A percentile compares a stretch with the other conserved stretches of the same genome.
Evolutionary conservation across 1,140 invertebrate species (phyloP).

Genomic region (Helicoverpa armigera): DNA sequence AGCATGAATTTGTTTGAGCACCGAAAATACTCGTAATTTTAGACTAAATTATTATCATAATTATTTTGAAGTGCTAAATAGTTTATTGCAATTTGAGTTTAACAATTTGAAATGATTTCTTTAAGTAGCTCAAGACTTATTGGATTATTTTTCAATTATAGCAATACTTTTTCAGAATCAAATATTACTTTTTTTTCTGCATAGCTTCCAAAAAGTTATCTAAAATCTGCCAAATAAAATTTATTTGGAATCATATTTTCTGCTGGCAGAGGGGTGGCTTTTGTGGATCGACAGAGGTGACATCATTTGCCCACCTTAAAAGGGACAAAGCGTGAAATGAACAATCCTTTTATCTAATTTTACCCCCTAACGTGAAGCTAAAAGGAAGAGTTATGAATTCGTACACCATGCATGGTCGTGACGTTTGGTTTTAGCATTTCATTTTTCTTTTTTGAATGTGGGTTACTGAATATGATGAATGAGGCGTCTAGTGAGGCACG

Average conservation of each 20-base stretch:
- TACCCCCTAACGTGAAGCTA: slow-evolving; percentile 16
- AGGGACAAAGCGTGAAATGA: slow-evolving; percentile 35
- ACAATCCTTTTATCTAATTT: slow-evolving; percentile 33
- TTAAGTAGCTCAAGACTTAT: too few relatives aligned
- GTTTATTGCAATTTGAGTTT: too few relatives aligned
- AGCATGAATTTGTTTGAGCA: too few relatives aligned
- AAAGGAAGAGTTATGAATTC: slow-evolving; percentile 31
- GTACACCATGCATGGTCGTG: slow-evolving; percentile 11
- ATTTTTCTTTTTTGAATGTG: slow-evolving; percentile 40
- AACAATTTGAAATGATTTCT: too few relatives aligned
- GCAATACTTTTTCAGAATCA: too few relatives aligned
- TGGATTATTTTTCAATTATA: too few relatives aligned
- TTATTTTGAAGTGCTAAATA: too few relatives aligned
- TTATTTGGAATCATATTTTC: slow-evolving; percentile 18
- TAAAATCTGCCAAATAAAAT: slow-evolving; percentile 3
- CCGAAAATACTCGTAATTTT: too few relatives aligned
- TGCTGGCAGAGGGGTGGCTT: not conserved
- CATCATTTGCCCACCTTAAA: slow-evolving; percentile 31
- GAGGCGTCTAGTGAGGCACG: slow-evolving; percentile 35
- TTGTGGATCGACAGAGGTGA: slow-evolving; percentile 14
- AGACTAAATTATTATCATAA: too few relatives aligned
- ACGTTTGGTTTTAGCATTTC: slow-evolving; percentile 34
- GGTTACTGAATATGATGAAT: slow-evolving; percentile 41
- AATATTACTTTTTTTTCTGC: too few relatives aligned
- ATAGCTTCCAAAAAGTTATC: not conserved